Base-by-base conservation (phyloP, 2,113 vertebrate genomes). In the Clarias batrachus region DNA sequence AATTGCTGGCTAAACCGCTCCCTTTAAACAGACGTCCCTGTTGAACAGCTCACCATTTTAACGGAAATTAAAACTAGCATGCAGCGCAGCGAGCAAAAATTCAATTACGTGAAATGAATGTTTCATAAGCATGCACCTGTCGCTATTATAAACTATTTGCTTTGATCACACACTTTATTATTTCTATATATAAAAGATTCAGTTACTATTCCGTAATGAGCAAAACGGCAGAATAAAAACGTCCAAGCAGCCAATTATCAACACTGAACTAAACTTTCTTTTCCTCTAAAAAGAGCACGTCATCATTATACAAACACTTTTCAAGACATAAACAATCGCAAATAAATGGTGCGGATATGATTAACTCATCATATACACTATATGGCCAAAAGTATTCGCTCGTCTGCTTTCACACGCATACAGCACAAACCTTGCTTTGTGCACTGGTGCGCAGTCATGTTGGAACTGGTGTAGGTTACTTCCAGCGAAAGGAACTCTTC, bases 31-130 rank as follows among this genome's bases (percentile, higher is more conserved):
- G 5, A 27, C 19, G 2, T 81, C 48, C 83, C 41, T 81, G 41
- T 71, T 48, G 23, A 81, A n/a, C 33, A 37, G n/a, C 59, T 17
- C 41, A 62, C 60, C 56, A 85, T 65, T 74, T 74, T n/a, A 70
- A 33, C 7, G 30, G 54, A 82, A 30, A 60, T 57, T n/a, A 30
- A 62, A 70, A n/a, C 78, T 30, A 73, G 25, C 57, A 33, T 87
- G 70, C 25, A n/a, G 30, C 19, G 19, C 71, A 77, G 57, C 14
- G 16, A 68, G 59, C 78, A 6, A 56, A 87, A 16, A 17, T 54
- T 56, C 52, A 60, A 10, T 25, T 12, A 25, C 73, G 80, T 84
- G 71, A 88, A 73, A 89, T 71, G 4, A 12, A 54, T 54, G 12
- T 16, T 41, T 41, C 41, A 41, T 54, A 14, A n/a, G 54, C 74